Conservation (phyloP, 2,113 vertebrate genomes). For the Halcyon senegalensis region DNA sequence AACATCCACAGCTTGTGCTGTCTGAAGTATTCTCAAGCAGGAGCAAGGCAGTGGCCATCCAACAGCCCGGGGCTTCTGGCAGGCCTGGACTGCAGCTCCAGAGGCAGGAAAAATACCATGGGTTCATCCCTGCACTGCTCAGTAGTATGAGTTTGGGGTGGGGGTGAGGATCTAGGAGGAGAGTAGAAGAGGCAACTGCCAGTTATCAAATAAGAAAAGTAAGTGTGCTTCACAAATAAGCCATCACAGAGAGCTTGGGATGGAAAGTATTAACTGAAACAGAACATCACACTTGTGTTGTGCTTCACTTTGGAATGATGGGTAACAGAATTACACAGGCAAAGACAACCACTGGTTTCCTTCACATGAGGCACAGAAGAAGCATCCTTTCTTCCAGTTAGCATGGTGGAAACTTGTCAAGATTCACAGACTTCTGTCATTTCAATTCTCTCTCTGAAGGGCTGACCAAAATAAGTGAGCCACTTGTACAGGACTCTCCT, state of each 20-base stretch:
- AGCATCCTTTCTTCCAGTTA: not conserved
- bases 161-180: not conserved
- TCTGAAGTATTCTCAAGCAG: not conserved
- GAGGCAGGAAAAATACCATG: not conserved
- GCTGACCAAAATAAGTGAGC: not conserved
- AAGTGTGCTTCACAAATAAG: not conserved
- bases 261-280: not conserved
- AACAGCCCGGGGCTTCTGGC: not conserved
- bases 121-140: not conserved
- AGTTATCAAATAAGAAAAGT: not conserved
- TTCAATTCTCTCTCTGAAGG: not conserved
- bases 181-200: not conserved
- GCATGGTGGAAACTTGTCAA: not conserved
- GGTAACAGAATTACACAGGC: not conserved
- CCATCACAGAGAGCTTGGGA: not conserved
- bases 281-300: fast-evolving
- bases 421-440: not conserved
- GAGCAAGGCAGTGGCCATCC: not conserved
- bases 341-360: not conserved
- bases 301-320: not conserved
- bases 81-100: not conserved
- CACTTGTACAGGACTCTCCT: not conserved
- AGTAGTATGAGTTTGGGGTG: not conserved
- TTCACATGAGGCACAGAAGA: not conserved
- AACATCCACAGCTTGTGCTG: not conserved